A percentile compares a stretch with the other conserved stretches of the same genome.
Conservation (phyloP, 2,113 vertebrate species). For the Thunnus thynnus region DNA sequence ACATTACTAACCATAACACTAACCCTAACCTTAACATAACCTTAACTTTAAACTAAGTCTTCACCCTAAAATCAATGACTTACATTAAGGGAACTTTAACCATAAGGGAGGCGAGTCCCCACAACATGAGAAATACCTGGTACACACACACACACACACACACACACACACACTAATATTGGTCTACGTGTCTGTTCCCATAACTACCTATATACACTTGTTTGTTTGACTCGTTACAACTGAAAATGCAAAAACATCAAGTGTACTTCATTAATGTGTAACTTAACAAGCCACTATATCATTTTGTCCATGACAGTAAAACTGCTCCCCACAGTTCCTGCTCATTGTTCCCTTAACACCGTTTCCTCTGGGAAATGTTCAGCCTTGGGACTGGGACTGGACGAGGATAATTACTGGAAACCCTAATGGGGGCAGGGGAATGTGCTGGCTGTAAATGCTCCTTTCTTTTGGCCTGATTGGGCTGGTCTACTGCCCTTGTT, state of each 20-base stretch:
- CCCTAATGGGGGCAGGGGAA: slow-evolving; percentile 66
- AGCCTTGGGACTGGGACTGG: slow-evolving; percentile 66
- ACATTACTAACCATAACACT: too few relatives aligned
- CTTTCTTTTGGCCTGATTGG: slow-evolving; percentile 69
- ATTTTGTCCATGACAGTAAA: slow-evolving; percentile 32
- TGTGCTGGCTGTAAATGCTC: slow-evolving; percentile 42
- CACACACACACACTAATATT: too few relatives aligned
- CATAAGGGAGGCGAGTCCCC: too few relatives aligned
- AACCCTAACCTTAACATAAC: too few relatives aligned
- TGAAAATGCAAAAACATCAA: background rate
- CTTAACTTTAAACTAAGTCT: too few relatives aligned
- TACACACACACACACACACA: too few relatives aligned
- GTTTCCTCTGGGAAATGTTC: slow-evolving; percentile 83
- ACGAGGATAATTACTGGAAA: slow-evolving; percentile 84
- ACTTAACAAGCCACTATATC: slow-evolving; percentile 3
- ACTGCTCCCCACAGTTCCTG: slow-evolving; percentile 67
- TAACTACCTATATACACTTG: background rate
- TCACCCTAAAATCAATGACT: too few relatives aligned
- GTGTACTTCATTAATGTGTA: background rate
- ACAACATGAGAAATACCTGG: too few relatives aligned
- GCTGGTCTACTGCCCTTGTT: slow-evolving; percentile 1
- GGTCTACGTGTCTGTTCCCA: background rate
- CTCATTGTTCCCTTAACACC: slow-evolving; percentile 80
- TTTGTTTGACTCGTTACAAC: too few relatives aligned
- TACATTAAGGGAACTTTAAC: too few relatives aligned